Evolutionary conservation across 1,140 invertebrate genomes (phyloP).

Genomic region (Neotoxoptera formosana): DNA sequence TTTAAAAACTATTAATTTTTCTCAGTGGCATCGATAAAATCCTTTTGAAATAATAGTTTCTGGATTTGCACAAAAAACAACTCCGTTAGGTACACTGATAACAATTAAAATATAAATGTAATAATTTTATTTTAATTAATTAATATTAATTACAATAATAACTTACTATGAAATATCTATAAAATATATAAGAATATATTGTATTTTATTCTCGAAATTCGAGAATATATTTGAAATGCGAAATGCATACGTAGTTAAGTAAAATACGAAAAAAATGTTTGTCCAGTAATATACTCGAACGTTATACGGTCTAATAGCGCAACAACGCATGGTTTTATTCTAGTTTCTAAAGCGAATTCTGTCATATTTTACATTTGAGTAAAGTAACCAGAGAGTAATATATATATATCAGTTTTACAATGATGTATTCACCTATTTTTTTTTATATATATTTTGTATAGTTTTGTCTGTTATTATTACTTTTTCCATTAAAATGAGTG

Average conservation of each 20-base stretch:
- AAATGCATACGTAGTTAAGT: not conserved
- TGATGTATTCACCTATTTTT: not conserved
- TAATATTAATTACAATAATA: not conserved
- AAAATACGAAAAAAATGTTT: not conserved
- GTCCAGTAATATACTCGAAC: not conserved
- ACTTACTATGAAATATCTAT: not conserved
- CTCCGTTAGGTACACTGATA: not conserved
- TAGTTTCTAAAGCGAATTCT: not conserved
- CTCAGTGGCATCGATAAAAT: not conserved
- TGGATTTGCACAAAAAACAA: not conserved
- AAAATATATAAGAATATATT: not conserved
- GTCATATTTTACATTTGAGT: not conserved
- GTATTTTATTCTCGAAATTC: not conserved
- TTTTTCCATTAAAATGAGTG: not conserved
- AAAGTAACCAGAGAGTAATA: not conserved
- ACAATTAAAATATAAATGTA: no score
- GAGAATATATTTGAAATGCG: not conserved
- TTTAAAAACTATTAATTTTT: not conserved
- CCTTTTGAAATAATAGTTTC: not conserved
- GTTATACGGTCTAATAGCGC: not conserved
- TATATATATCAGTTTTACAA: not conserved
- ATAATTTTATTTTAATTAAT: no score
- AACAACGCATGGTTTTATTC: not conserved
- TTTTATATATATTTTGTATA: not conserved
- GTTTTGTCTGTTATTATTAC: not conserved